phyloP scores from a whole-genome alignment of 1,140 invertebrate genomes.

The Sycophaga agraensis region DNA sequence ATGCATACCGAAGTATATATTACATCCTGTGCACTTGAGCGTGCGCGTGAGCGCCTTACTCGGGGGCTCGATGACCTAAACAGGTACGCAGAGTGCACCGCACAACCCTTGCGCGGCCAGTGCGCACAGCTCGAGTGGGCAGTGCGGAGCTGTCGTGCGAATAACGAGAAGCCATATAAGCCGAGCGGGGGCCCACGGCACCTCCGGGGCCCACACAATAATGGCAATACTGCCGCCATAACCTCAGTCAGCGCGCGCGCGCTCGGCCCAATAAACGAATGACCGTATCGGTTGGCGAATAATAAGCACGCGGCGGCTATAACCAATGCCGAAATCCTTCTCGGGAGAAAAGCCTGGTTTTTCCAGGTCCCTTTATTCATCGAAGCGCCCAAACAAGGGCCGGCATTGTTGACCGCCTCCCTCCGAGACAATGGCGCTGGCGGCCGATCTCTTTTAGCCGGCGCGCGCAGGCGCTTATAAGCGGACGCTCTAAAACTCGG shows the following conservation, averaged over 20 bases:
- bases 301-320: neutral
- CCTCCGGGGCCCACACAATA: no score
- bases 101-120: neutral
- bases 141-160: no score
- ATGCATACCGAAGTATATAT: no score
- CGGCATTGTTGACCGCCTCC: no score
- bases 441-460: no score
- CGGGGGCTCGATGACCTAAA: constrained; percentile 1
- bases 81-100: neutral
- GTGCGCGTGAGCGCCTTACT: neutral
- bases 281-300: neutral
- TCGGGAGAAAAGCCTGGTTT: neutral
- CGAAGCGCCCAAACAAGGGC: no score
- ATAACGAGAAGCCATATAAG: neutral
- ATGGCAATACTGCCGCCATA: neutral
- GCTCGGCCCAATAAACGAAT: constrained; percentile 5
- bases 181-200: no score
- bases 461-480: no score
- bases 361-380: neutral
- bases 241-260: no score
- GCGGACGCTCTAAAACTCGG: no score
- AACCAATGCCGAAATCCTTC: constrained; percentile 6
- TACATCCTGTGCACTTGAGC: no score
- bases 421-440: neutral
- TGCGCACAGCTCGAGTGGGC: neutral